Evolutionary conservation across 37 sponge, comb jelly and placozoan genomes (phyloP).

Genomic region (Axinella damicornis): DNA sequence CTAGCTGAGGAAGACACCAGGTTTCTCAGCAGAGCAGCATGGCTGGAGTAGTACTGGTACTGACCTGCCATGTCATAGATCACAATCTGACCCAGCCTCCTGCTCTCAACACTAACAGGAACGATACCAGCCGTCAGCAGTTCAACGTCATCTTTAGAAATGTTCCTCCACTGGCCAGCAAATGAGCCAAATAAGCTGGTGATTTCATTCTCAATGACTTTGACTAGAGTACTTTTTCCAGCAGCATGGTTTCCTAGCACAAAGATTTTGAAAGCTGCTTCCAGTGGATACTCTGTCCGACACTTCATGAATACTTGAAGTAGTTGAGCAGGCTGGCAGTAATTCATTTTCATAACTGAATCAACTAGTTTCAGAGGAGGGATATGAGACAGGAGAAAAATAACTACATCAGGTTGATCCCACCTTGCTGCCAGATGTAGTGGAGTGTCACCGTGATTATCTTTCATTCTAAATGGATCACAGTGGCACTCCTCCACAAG

Average conservation of each 20-base stretch:
- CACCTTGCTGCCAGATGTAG: too few relatives aligned
- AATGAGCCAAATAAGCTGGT: not conserved
- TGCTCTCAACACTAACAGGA: not conserved
- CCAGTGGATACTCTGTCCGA: constrained; percentile 2
- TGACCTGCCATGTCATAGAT: constrained; percentile 23
- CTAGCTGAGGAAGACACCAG: not conserved
- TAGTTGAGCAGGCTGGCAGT: too few relatives aligned
- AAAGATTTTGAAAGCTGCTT: not conserved
- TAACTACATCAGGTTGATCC: too few relatives aligned
- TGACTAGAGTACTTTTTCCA: constrained; percentile 11
- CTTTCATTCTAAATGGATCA: too few relatives aligned
- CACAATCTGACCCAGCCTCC: constrained; percentile 5
- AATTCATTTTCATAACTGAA: too few relatives aligned
- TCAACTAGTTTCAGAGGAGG: too few relatives aligned
- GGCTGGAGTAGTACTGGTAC: constrained; percentile 9
- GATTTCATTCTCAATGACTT: not conserved
- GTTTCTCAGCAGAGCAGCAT: constrained; percentile 7
- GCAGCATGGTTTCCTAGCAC: not conserved
- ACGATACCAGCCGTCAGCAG: constrained; percentile 7
- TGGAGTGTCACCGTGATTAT: too few relatives aligned
- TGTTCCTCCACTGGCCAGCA: not conserved
- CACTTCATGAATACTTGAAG: too few relatives aligned
- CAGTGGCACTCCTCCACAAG: too few relatives aligned
- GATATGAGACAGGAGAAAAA: too few relatives aligned
- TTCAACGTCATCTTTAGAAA: not conserved